Base-by-base conservation (phyloP, 2,888 invertebrate species). In the Hirtodrosophila cameraria region DNA sequence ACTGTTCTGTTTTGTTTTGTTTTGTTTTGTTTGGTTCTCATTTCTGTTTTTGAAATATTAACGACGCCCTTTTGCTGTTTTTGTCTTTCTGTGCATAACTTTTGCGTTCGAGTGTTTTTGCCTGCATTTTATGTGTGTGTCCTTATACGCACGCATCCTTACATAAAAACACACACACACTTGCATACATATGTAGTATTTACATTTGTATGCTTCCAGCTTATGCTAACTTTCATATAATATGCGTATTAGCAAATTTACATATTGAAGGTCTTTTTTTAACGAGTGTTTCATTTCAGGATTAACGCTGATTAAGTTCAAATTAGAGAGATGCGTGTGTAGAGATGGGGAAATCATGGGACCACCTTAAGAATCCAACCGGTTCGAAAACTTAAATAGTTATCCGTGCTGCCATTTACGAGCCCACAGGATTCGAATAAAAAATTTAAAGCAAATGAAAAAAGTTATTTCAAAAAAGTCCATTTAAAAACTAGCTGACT, bases 1-100 rank as follows among this genome's bases (percentile, higher is more conserved):
- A 12, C 39, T 13, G 45, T 45, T 35, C 43, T 43, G 25, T 28
- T 35, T 6, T 48, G 45, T 30, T 39, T 18, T 45, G 41, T 42
- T 46, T 35, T 53, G 59, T 30, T 62, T 45, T 73, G 60, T 39
- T 55, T 58, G 31, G 36, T 41, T 53, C 54, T 64, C 43, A 68
- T 57, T 71, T 78, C 83, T 81, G 81, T 67, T 85, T 78, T 82
- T 85, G 87, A 82, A 87, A 82, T 82, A 87, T 85, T 87, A 87
- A 85, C 86, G 79, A 85, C 82, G 82, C 82, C 82, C 86, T 85
- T 82, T 82, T 82, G 83, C 62, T 82, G 82, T 82, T 82, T 72
- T 71, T 53, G 58, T 28, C 55, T 57, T n/a, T n/a, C 41, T 57
- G 82, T 62, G 82, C 77, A 79, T 72, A 84, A 86, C 86, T 84